phyloP scores from a whole-genome alignment of 1,140 invertebrate genomes.

The Oppia nitens region DNA sequence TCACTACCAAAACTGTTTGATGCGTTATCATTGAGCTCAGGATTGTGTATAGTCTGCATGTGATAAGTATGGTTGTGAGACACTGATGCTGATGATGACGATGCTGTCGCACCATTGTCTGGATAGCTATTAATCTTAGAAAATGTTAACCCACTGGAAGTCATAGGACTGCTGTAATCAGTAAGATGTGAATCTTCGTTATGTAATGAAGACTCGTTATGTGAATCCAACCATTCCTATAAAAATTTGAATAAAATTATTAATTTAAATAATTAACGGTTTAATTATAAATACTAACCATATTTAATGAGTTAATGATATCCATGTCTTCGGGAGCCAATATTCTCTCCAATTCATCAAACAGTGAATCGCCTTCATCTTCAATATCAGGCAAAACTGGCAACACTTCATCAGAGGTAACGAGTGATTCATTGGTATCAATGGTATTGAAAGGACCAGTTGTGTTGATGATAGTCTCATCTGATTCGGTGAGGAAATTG shows the following conservation, averaged over 20 bases:
- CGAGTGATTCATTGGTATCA: too few relatives aligned
- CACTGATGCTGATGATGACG: neutral
- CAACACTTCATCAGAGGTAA: neutral
- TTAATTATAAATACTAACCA: too few relatives aligned
- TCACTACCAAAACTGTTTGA: neutral
- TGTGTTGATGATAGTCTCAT: neutral
- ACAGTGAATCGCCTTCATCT: neutral
- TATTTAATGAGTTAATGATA: neutral
- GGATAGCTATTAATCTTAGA: neutral
- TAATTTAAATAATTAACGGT: too few relatives aligned
- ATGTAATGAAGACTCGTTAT: constrained; percentile 58
- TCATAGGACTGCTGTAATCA: neutral
- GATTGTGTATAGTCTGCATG: neutral
- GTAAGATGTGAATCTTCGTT: constrained; percentile 13
- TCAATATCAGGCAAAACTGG: neutral
- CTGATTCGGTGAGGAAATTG: neutral
- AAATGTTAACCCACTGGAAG: neutral
- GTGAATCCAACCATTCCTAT: constrained; percentile 62
- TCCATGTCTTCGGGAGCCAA: neutral
- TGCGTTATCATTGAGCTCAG: neutral
- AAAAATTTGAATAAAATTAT: too few relatives aligned
- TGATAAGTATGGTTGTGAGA: neutral
- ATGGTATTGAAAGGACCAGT: too few relatives aligned
- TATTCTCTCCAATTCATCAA: neutral
- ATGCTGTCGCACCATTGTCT: neutral